Base-by-base conservation (phyloP, 1,140 invertebrate species). In the Bombus fervidus region DNA sequence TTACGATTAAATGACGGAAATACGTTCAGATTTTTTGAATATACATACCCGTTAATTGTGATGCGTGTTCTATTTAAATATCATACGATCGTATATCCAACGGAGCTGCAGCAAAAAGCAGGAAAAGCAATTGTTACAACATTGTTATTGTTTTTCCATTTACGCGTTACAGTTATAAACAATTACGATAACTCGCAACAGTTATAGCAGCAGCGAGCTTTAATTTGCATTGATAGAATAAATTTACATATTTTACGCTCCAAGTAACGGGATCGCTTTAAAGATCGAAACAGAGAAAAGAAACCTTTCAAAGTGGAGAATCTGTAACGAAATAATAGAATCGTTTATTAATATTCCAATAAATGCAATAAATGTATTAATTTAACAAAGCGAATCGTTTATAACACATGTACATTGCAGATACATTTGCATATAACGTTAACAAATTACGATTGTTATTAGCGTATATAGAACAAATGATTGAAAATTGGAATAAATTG, bases 171-270 rank as follows among this genome's bases (percentile, higher is more conserved):
- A 43, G 28, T 10, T n/a, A 72, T 13, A n/a, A 72, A 41, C 39
- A 72, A 72, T 72, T 72, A 13, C 37, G 68, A 72, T 72, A 72
- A 72, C 39, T 43, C 22, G 37, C 22, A 71, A 71, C 68, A 28
- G 68, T 39, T 39, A 39, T 18, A 37, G 18, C 66, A 39, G 25
- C 34, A 9, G 25, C 22, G 22, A 13, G 68, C 28, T 71, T 71
- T 41, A 72, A 72, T 72, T 72, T 72, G 13, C 69, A 43, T 41
- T 15, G 69, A 18, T n/a, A 9, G 39, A 72, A 72, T 41, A 41
- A 72, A 41, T 43, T n/a, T 41, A n/a, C 41, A 43, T 41, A 39
- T 39, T 71, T 71, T 28, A 37, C 68, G 68, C 37, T 37, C 22
- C 34, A 71, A 39, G 68, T 39, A 71, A 28, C 68, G 37, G 13